Evolutionary conservation across 1,140 invertebrate species (phyloP).

Genomic region (Physella acuta): DNA sequence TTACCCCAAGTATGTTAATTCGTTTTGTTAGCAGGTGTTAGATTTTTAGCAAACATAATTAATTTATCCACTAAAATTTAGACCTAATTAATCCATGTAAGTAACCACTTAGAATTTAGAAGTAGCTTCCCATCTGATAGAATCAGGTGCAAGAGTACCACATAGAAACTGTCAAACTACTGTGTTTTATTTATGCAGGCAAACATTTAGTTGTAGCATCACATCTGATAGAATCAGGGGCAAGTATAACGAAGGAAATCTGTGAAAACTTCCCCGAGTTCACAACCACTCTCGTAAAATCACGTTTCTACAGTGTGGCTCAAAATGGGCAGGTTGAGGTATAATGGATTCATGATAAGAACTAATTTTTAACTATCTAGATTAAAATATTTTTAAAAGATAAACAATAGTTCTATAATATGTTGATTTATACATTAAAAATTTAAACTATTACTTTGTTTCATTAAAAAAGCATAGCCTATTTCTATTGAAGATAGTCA

Average conservation of each 20-base stretch:
- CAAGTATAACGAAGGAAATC: constrained; percentile 9
- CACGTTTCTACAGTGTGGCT: background rate
- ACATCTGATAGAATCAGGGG: background rate
- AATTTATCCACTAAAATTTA: background rate
- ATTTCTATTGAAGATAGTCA: no score
- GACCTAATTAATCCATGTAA: background rate
- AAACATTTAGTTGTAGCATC: background rate
- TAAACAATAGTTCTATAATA: background rate
- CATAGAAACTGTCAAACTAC: background rate
- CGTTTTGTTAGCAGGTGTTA: background rate
- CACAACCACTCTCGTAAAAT: background rate
- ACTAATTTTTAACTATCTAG: background rate
- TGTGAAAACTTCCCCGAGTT: constrained; percentile 7
- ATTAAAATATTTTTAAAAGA: background rate
- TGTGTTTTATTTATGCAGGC: background rate
- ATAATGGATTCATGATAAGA: background rate
- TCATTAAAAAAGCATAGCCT: background rate
- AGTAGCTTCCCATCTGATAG: background rate
- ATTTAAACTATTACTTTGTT: background rate
- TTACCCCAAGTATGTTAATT: no score
- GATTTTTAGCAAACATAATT: background rate
- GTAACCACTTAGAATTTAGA: background rate
- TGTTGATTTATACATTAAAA: background rate
- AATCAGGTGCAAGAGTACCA: background rate
- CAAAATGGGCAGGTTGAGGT: background rate